A percentile compares a stretch with the other conserved stretches of the same genome.
Evolutionary conservation across 1,140 invertebrate genomes (phyloP).

Genomic region (Drosophila yakuba): DNA sequence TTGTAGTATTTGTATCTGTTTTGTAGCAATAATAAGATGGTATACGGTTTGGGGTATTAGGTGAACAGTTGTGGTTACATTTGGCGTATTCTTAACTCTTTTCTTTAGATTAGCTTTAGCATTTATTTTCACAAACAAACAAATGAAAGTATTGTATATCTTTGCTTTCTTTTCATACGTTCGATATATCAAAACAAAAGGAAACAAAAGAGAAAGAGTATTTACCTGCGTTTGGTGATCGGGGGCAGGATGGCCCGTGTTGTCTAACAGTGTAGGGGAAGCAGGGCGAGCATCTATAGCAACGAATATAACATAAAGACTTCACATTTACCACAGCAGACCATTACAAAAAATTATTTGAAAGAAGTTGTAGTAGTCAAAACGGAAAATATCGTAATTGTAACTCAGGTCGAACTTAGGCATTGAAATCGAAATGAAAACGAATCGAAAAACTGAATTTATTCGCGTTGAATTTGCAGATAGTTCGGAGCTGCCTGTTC

Average conservation of each 20-base stretch:
- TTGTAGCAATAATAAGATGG: conserved; percentile 62
- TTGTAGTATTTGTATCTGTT: conserved; percentile 52
- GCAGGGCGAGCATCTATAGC: conserved; percentile 86
- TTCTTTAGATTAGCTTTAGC: conserved; percentile 54
- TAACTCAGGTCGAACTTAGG: conserved; percentile 27
- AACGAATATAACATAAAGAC: conserved; percentile 88
- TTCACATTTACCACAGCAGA: conserved; percentile 85
- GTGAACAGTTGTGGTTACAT: conserved; percentile 60
- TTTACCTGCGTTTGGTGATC: conserved; percentile 85
- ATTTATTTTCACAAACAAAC: conserved; percentile 59
- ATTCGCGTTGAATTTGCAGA: conserved; percentile 53
- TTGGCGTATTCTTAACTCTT: conserved; percentile 70
- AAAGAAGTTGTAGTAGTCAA: conserved; percentile 81
- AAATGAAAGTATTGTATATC: conserved; percentile 62
- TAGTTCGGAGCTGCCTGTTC: conserved; percentile 42
- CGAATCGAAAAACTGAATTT: conserved; percentile 54
- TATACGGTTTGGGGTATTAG: conserved; percentile 44
- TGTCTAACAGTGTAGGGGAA: conserved; percentile 85
- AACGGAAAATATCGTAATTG: conserved; percentile 44
- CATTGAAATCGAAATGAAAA: conserved; percentile 25
- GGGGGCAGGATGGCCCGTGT: conserved; percentile 85
- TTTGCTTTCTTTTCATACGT: conserved; percentile 52
- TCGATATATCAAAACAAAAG: conserved; percentile 69
- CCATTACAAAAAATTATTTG: conserved; percentile 85
- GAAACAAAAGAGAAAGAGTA: conserved; percentile 84